These are phyloP conservation scores for Cephalopachus bancanus DNA, from an alignment of 2,797 vertebrate genomes.

Conservation along the genomic window DNA sequence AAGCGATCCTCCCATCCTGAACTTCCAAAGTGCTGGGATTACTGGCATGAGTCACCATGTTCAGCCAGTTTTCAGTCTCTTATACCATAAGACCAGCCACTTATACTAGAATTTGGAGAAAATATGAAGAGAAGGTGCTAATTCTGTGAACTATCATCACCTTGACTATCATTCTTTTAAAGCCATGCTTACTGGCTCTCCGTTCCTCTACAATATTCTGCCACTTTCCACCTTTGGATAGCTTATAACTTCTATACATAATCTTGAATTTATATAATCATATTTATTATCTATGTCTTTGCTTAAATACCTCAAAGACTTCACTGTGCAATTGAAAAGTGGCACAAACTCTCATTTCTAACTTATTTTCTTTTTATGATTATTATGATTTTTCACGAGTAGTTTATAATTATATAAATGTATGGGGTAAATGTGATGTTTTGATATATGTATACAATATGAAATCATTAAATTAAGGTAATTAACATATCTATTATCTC, in stretches of 20 bases:
- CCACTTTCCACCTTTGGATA: not conserved
- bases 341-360: not conserved
- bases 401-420: not conserved
- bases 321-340: not conserved
- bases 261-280: not conserved
- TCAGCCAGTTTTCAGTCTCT: not conserved
- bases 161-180: not conserved
- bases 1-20: too few relatives aligned
- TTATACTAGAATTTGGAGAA: not conserved
- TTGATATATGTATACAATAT: not conserved
- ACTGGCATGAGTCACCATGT: too few relatives aligned
- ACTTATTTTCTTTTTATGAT: not conserved
- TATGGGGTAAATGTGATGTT: not conserved
- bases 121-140: not conserved
- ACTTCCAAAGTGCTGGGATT: too few relatives aligned
- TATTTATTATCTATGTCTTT: not conserved
- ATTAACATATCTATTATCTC: not conserved
- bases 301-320: not conserved
- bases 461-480: not conserved
- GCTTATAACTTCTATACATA: not conserved
- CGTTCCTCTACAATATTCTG: not conserved
- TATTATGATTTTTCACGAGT: not conserved
- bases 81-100: not conserved
- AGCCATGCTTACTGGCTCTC: not conserved
- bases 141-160: not conserved